Conservation (phyloP, 2,888 invertebrate species). For the Drosophila monieri region DNA sequence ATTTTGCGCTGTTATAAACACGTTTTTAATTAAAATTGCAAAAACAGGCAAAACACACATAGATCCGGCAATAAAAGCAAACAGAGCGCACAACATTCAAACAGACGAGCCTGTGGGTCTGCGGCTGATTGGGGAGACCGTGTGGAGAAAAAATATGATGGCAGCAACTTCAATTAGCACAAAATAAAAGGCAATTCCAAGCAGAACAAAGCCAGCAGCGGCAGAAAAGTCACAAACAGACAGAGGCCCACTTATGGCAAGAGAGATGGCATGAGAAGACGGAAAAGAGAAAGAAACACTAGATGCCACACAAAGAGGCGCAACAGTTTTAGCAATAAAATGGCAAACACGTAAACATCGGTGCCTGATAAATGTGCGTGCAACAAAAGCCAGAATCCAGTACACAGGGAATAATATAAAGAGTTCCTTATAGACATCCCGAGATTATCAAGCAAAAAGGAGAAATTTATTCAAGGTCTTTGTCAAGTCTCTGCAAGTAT, state of each 20-base stretch:
- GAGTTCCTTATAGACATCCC: not conserved
- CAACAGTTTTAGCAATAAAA: constrained; percentile 75
- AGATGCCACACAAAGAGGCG: constrained; percentile 55
- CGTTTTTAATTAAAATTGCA: constrained; percentile 80
- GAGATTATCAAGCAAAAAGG: too few relatives aligned
- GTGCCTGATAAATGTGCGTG: constrained; percentile 71
- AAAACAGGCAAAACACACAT: constrained; percentile 64
- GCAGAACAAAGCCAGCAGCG: constrained; percentile 66
- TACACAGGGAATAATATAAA: constrained; percentile 5
- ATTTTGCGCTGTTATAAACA: constrained; percentile 78
- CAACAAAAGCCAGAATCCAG: constrained; percentile 17
- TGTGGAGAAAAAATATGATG: constrained; percentile 57
- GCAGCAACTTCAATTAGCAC: constrained; percentile 77
- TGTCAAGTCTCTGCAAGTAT: too few relatives aligned
- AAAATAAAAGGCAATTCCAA: constrained; percentile 77
- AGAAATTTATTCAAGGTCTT: too few relatives aligned
- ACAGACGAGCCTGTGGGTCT: constrained; percentile 14
- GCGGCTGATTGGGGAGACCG: constrained; percentile 11
- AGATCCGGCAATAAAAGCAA: constrained; percentile 62
- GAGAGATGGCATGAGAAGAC: not conserved
- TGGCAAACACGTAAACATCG: constrained; percentile 71
- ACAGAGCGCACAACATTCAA: constrained; percentile 13
- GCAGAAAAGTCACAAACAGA: constrained; percentile 44
- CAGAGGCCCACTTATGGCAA: constrained; percentile 26
- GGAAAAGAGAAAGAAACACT: constrained; percentile 3